phyloP scores from a whole-genome alignment of 35 echinoderm and acorn worm species.

The Chiridota heheva region DNA sequence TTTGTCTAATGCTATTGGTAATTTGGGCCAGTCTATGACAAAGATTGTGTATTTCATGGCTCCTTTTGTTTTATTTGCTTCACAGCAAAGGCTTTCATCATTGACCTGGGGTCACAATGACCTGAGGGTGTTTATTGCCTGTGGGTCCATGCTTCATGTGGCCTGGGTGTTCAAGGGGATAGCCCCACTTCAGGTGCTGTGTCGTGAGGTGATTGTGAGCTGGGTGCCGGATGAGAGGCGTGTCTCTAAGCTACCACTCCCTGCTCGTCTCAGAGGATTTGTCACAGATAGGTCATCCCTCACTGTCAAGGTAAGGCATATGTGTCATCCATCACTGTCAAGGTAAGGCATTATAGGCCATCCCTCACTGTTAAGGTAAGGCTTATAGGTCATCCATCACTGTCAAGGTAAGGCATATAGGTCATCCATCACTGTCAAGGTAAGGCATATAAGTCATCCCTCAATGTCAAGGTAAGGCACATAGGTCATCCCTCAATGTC shows the following conservation, averaged over 20 bases:
- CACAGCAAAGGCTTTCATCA: slow-evolving; percentile 80
- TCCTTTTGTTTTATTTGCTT: slow-evolving; percentile 27
- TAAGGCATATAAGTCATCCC: not conserved
- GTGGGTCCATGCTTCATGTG: slow-evolving; percentile 81
- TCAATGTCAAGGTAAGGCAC: not conserved
- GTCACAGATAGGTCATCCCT: slow-evolving; percentile 69
- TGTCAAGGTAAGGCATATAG: slow-evolving; percentile 82
- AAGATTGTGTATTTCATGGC: too few species aligned
- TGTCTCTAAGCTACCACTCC: slow-evolving; percentile 77
- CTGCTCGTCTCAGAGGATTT: slow-evolving; percentile 65
- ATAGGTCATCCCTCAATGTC: slow-evolving; percentile 70
- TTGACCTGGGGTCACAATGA: slow-evolving; percentile 97
- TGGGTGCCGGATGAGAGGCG: slow-evolving; percentile 73
- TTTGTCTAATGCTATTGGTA: too few species aligned
- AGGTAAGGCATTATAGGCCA: not conserved
- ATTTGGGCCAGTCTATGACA: too few species aligned
- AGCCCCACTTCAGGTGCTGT: slow-evolving; percentile 95
- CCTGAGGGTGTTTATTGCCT: slow-evolving; percentile 86
- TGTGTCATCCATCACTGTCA: too few species aligned
- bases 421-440: too few species aligned
- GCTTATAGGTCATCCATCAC: slow-evolving; percentile 62
- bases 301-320: slow-evolving; percentile 83
- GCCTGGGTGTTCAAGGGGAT: slow-evolving; percentile 97
- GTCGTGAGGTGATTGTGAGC: slow-evolving; percentile 71
- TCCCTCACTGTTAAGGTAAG: not conserved